Conservation (phyloP, 1,140 invertebrate genomes). For the Lamellibrachia luymesi region DNA sequence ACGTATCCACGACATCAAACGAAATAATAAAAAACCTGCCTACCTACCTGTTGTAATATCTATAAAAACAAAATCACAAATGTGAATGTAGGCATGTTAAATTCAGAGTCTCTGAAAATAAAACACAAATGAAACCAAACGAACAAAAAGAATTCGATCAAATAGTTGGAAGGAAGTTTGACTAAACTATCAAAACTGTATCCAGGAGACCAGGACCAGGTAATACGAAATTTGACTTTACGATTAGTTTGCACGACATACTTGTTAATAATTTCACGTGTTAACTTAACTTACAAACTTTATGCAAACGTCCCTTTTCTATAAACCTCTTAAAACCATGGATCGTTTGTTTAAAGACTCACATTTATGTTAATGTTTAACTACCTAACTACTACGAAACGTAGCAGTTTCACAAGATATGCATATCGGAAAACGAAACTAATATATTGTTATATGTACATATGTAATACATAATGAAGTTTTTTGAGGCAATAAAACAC, state of each 20-base stretch:
- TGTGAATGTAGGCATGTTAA: not conserved
- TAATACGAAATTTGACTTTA: not conserved
- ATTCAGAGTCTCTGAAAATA: no score
- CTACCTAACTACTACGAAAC: not conserved
- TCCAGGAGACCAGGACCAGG: not conserved
- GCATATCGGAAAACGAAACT: no score
- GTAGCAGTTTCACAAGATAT: no score
- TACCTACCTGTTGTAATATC: not conserved
- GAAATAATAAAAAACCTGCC: not conserved
- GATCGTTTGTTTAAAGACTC: not conserved
- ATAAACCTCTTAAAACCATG: not conserved
- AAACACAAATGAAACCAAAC: no score
- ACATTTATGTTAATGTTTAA: not conserved
- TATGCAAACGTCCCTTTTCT: not conserved
- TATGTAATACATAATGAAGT: no score
- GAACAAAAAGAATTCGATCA: no score
- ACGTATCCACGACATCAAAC: not conserved
- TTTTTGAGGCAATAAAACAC: no score
- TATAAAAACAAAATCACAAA: not conserved
- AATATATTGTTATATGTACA: no score
- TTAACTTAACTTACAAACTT: not conserved
- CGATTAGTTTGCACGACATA: not conserved
- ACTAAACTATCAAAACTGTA: not conserved
- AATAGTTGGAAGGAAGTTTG: no score
- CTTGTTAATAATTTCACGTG: not conserved